Evolutionary conservation across 2,797 vertebrate genomes (phyloP).

Genomic region (Acomys russatus): DNA sequence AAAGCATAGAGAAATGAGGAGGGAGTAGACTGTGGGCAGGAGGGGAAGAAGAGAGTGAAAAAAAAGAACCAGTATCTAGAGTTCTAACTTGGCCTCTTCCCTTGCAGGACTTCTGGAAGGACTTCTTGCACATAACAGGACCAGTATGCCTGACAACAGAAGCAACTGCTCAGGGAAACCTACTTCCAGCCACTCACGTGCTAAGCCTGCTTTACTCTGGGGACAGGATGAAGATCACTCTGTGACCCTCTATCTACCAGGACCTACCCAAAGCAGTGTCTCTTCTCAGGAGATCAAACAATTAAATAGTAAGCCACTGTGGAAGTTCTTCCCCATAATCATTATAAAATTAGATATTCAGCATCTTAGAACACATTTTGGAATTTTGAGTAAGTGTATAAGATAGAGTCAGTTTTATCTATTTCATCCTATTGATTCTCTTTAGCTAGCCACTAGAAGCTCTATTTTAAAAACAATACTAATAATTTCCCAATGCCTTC

Average conservation of each 20-base stretch:
- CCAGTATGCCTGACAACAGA: not conserved
- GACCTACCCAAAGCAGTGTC: constrained; percentile 24
- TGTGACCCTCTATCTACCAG: not conserved
- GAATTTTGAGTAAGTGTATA: constrained; percentile 27
- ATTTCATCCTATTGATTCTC: constrained; percentile 18
- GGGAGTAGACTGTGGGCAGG: not conserved
- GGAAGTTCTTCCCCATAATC: constrained; percentile 44
- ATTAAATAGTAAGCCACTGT: not conserved
- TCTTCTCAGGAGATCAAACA: constrained; percentile 40
- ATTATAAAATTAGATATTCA: constrained; percentile 52
- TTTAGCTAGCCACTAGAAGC: constrained; percentile 12
- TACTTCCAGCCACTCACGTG: constrained; percentile 34
- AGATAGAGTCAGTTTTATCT: constrained; percentile 33
- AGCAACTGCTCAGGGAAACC: constrained; percentile 46
- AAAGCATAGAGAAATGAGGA: constrained; percentile 30
- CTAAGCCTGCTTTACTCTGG: not conserved
- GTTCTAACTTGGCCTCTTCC: not conserved
- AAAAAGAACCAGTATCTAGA: not conserved
- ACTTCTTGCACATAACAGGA: not conserved
- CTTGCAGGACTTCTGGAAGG: not conserved
- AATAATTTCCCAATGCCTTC: constrained; percentile 24
- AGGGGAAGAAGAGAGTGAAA: not conserved
- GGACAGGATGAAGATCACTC: constrained; percentile 41
- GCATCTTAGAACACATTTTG: constrained; percentile 56
- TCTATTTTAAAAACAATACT: constrained; percentile 58